Conservation (phyloP, 2,113 vertebrate genomes). For the Heterotis niloticus region DNA sequence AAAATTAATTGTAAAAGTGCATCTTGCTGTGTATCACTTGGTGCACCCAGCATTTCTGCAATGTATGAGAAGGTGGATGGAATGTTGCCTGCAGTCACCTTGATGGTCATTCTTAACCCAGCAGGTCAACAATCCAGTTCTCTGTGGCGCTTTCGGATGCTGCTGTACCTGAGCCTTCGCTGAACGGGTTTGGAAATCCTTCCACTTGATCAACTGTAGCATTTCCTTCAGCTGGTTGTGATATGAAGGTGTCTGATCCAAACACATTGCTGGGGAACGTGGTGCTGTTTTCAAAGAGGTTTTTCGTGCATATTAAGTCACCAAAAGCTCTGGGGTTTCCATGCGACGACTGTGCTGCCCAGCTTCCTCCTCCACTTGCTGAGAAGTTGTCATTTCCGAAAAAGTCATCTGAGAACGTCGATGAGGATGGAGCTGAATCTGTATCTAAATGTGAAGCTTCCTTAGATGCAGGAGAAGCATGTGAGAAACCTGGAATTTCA, state of each 20-base stretch:
- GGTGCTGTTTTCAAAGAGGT: constrained; percentile 2
- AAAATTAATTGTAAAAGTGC: no score
- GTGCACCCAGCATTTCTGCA: no score
- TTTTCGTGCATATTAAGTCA: constrained; percentile 32
- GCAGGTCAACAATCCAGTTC: constrained; percentile 64
- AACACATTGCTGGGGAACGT: constrained; percentile 49
- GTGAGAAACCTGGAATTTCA: constrained; percentile 26
- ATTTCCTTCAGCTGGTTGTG: constrained; percentile 27
- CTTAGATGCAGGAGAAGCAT: constrained; percentile 16
- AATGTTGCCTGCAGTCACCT: neutral
- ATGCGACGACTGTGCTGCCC: constrained; percentile 13
- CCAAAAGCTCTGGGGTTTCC: constrained; percentile 24
- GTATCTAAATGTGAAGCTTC: constrained; percentile 7
- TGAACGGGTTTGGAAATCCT: constrained; percentile 32
- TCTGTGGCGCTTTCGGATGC: constrained; percentile 28
- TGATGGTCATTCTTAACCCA: constrained; percentile 42
- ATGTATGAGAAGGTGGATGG: no score
- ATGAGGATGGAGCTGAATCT: constrained; percentile 17
- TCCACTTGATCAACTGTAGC: constrained; percentile 28
- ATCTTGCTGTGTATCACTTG: no score
- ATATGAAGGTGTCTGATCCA: constrained; percentile 29
- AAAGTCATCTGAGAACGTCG: constrained; percentile 39
- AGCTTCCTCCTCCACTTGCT: constrained; percentile 19
- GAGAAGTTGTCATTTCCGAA: constrained; percentile 39
- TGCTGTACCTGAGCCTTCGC: constrained; percentile 28